Evolutionary conservation across 2,113 vertebrate genomes (phyloP), one percentile per base, ranked within the genome.

Genomic region (Xyrauchen texanus): DNA sequence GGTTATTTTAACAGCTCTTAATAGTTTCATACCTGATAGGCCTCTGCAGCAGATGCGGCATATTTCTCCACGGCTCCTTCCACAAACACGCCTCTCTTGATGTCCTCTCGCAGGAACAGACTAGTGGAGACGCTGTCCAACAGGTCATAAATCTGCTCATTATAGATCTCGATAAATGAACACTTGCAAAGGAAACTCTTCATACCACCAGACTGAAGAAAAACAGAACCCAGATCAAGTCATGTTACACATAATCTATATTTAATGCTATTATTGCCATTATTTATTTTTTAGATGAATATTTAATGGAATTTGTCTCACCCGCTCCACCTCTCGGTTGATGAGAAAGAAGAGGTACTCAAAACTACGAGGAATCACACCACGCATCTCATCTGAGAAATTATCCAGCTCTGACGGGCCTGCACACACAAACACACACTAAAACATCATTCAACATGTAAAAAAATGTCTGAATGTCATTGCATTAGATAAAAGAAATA

Each of bases 101-200:
- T 99, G 70, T 98, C 96, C n/a, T 99, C 97, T 75, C 97, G 89
- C 52, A 99, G 90, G 69, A 97, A 96, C 2, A 99, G 94, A 70
- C 94, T 95, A 52, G 95, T 86, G 0, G 96, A 97, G 4, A 97
- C 96, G 0, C 96, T 94, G 88, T 99, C 97, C 88, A 99, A 85
- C 2, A 98, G 92, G 85, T 99, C 97, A 83, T 95, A 98, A 82
- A 98, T 96, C 91, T 99, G 97, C 71, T 99, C 97, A 0, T 98
- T 99, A 92, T 99, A 99, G 83, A 99, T 98, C 88, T 99, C 97
- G 76, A 97, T 98, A 83, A 99, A 99, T 1, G 97, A 98, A 82
- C 96, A 98, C 86, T 98, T 99, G 86, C 97, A 99, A 44, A 99
- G 94, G 87, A 99, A 99, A 82, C 92, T 97, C 89, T 97, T 99